Conservation (phyloP, 2,113 vertebrate genomes). For the Turnix velox region DNA sequence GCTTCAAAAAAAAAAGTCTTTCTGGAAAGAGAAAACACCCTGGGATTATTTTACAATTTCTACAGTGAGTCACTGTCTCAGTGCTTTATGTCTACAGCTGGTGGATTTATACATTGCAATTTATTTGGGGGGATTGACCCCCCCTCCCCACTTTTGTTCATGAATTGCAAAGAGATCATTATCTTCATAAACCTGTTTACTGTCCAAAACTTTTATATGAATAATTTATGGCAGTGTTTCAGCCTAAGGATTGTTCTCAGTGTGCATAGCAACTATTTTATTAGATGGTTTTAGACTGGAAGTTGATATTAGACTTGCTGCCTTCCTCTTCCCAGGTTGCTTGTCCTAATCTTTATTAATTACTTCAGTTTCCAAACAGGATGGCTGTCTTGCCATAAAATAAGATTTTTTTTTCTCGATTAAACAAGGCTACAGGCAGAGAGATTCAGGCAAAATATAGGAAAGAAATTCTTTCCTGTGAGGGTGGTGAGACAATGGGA, state of each 20-base stretch:
- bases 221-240: constrained; percentile 55
- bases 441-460: too few relatives aligned
- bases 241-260: constrained; percentile 44
- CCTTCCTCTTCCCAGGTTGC: constrained; percentile 4
- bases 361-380: constrained; percentile 1
- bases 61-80: not conserved
- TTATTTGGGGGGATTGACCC: constrained; percentile 51
- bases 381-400: not conserved
- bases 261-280: constrained; percentile 53
- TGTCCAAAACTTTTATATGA: constrained; percentile 46
- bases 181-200: constrained; percentile 59
- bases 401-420: not conserved
- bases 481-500: too few relatives aligned
- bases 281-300: constrained; percentile 27
- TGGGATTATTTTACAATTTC: constrained; percentile 39
- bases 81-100: constrained; percentile 21
- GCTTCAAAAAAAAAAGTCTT: constrained; percentile 38
- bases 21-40: not conserved
- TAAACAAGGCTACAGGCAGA: not conserved
- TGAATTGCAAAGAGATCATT: constrained; percentile 60
- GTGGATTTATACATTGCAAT: not conserved
- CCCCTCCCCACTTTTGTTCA: constrained; percentile 22
- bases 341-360: constrained; percentile 50
- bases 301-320: constrained; percentile 22
- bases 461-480: too few relatives aligned